Conservation (phyloP, 2,888 invertebrate genomes). For the Cecidostiba fungosa region DNA sequence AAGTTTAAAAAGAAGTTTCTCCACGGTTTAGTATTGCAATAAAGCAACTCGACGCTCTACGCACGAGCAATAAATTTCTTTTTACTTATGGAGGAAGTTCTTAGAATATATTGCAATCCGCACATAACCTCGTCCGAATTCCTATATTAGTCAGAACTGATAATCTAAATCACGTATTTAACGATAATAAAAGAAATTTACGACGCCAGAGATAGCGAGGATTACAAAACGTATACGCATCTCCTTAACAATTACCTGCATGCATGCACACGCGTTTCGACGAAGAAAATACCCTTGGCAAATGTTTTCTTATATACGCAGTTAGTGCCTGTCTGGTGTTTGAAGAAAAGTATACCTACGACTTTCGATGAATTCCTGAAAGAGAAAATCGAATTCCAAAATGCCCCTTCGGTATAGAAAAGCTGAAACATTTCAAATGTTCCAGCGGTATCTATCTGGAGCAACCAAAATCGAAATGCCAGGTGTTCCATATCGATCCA, state of each 20-base stretch:
- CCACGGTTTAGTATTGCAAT: slow-evolving; percentile 1
- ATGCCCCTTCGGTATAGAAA: not conserved
- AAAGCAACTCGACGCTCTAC: not conserved
- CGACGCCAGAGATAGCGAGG: slow-evolving; percentile 7
- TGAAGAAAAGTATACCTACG: not conserved
- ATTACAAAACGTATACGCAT: not conserved
- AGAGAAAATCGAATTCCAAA: not conserved
- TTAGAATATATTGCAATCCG: slow-evolving; percentile 15
- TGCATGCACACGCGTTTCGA: not conserved
- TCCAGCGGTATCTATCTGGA: not conserved
- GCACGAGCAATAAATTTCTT: slow-evolving; percentile 10
- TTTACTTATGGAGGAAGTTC: not conserved
- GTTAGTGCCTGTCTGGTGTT: not conserved
- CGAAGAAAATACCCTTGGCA: not conserved
- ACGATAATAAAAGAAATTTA: slow-evolving; percentile 42
- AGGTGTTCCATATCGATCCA: not conserved
- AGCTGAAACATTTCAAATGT: not conserved
- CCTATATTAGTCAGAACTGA: slow-evolving; percentile 1
- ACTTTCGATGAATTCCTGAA: not conserved
- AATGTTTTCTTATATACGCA: not conserved
- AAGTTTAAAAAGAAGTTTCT: not conserved
- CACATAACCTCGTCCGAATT: slow-evolving; percentile 26
- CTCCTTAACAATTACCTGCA: not conserved
- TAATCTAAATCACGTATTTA: slow-evolving; percentile 48
- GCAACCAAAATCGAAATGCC: not conserved